phyloP scores from a whole-genome alignment of 2,113 vertebrate species.

The Brevimyrus niger region DNA sequence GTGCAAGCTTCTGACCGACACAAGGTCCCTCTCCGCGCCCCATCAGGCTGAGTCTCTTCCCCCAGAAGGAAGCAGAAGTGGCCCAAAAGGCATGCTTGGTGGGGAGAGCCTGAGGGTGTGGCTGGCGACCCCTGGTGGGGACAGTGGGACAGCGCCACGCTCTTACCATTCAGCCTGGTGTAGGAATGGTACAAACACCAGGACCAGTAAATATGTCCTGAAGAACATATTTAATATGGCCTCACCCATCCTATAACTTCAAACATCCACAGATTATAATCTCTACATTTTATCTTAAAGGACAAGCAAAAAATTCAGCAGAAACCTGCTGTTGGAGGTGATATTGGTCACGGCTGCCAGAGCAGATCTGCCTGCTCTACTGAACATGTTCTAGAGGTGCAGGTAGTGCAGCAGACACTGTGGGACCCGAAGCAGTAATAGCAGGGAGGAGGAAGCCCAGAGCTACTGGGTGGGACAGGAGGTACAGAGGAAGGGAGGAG shows the following conservation, averaged over 20 bases:
- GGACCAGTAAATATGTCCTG: neutral
- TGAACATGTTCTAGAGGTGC: neutral
- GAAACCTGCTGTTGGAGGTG: neutral
- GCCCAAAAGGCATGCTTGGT: conserved; percentile 47
- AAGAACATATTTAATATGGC: neutral
- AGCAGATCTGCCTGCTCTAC: neutral
- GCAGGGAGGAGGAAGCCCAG: neutral
- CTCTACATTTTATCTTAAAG: neutral
- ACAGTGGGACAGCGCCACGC: neutral
- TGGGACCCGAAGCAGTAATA: neutral
- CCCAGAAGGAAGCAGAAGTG: conserved; percentile 51
- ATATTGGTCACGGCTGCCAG: neutral
- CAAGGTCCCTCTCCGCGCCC: conserved; percentile 48
- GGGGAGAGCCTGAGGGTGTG: conserved; percentile 40
- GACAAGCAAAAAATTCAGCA: neutral
- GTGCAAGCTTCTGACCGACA: neutral
- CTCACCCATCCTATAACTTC: neutral
- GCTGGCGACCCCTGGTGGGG: conserved; percentile 33
- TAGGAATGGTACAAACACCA: neutral
- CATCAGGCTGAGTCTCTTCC: conserved; percentile 58
- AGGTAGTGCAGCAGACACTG: neutral
- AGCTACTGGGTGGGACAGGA: conserved; percentile 5
- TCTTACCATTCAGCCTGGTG: conserved; percentile 21
- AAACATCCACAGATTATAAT: neutral
- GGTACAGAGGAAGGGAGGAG: conserved; percentile 9